These are phyloP conservation scores for Athetis lepigone DNA, from an alignment of 2,888 invertebrate genomes.

Conservation along the genomic window DNA sequence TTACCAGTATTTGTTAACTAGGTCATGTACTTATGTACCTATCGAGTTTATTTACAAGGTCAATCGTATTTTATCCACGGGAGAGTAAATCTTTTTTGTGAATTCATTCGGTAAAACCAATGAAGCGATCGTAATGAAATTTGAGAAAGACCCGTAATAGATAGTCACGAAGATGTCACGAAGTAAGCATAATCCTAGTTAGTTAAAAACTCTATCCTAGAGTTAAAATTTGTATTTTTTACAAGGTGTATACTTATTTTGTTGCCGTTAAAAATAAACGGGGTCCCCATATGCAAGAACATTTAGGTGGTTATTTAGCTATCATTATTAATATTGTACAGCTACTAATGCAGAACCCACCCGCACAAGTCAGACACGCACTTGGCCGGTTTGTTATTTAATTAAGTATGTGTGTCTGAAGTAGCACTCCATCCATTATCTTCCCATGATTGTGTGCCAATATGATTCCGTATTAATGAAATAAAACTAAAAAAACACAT, in stretches of 20 bases:
- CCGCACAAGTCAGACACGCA: no score
- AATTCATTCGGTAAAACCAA: background rate
- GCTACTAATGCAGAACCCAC: no score
- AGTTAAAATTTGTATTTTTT: no score
- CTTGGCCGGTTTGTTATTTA: background rate
- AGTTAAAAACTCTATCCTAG: no score
- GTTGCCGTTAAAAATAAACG: no score
- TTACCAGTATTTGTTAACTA: conserved; percentile 46
- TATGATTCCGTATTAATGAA: background rate
- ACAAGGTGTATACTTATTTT: no score
- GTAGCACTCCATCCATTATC: background rate
- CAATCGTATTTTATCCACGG: conserved; percentile 2
- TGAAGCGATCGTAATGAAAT: background rate
- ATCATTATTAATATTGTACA: no score
- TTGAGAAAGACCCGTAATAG: background rate
- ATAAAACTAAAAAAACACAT: background rate
- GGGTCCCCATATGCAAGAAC: no score
- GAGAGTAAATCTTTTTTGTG: background rate
- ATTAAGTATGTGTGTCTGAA: background rate
- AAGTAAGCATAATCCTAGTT: background rate
- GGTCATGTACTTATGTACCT: conserved; percentile 45
- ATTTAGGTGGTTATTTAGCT: no score
- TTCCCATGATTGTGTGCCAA: background rate
- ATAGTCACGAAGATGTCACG: no score
- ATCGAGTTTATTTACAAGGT: conserved; percentile 26